Percentiles rank a stretch among this genome's conserved stretches.
Evolutionary conservation across 92 coral and sea anemone species (phyloP).

Genomic region (Palythoa grandiflora): DNA sequence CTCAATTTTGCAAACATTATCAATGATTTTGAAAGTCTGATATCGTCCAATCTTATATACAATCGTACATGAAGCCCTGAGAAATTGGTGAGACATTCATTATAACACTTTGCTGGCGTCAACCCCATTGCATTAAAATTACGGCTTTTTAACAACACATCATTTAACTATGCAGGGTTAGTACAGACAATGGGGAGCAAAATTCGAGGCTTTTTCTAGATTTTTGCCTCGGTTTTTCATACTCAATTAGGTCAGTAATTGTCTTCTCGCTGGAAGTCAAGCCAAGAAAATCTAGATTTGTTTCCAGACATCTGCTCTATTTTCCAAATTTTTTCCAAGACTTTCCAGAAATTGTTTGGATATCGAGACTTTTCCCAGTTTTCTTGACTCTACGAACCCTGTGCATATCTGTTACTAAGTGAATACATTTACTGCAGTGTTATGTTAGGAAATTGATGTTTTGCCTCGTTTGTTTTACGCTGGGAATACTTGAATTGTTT

Average conservation of each 20-base stretch:
- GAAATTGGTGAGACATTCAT: background rate
- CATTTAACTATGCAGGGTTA: background rate
- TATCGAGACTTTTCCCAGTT: too few relatives aligned
- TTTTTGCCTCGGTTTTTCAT: too few relatives aligned
- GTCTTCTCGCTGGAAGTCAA: too few relatives aligned
- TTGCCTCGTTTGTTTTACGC: conserved; percentile 1
- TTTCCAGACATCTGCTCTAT: too few relatives aligned
- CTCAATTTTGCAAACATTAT: background rate
- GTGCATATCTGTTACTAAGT: background rate
- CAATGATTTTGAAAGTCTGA: background rate
- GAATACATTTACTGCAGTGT: conserved; percentile 2
- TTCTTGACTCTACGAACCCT: background rate
- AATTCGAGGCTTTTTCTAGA: too few relatives aligned
- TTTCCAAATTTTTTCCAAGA: too few relatives aligned
- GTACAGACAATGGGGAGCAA: too few relatives aligned
- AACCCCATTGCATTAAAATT: background rate
- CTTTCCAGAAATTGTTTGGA: too few relatives aligned
- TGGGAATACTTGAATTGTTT: conserved; percentile 10
- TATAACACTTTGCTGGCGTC: background rate
- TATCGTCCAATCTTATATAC: background rate
- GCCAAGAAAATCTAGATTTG: too few relatives aligned
- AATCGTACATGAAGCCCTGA: background rate
- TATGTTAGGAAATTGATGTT: conserved; percentile 17
- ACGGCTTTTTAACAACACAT: background rate
- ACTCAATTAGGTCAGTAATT: too few relatives aligned